A percentile compares a stretch with the other conserved stretches of the same genome.
Conservation (phyloP, 2,888 invertebrate genomes). For the Napeogenes inachia region DNA sequence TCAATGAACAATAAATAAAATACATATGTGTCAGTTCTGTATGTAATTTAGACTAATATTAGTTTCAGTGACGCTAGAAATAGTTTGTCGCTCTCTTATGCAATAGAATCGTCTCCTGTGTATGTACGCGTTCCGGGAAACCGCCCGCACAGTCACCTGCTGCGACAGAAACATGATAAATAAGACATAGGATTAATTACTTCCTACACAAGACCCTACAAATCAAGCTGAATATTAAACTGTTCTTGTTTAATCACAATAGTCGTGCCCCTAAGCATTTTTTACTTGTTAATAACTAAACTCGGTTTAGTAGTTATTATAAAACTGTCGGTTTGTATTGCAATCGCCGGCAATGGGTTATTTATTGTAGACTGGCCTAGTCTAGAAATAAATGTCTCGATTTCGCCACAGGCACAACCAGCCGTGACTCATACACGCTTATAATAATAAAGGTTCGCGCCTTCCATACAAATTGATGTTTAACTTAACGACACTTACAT, state of each 20-base stretch:
- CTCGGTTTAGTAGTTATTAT: constrained; percentile 37
- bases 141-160: constrained; percentile 60
- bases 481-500: constrained; percentile 30
- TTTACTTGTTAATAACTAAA: constrained; percentile 34
- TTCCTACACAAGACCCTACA: constrained; percentile 57
- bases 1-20: too few relatives aligned
- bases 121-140: constrained; percentile 44
- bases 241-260: constrained; percentile 55
- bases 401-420: constrained; percentile 39
- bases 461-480: constrained; percentile 34
- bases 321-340: constrained; percentile 56
- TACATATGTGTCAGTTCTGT: too few relatives aligned
- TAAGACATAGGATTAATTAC: constrained; percentile 70
- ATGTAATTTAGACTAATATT: too few relatives aligned
- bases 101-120: constrained; percentile 22
- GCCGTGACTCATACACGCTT: constrained; percentile 36
- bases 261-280: constrained; percentile 45
- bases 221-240: constrained; percentile 60
- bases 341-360: constrained; percentile 48
- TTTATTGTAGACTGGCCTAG: constrained; percentile 49
- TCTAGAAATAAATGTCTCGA: constrained; percentile 43
- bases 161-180: constrained; percentile 65
- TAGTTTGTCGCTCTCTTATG: constrained; percentile 22
- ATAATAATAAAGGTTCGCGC: constrained; percentile 37
- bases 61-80: background rate